Evolutionary conservation across 2,113 vertebrate genomes (phyloP).

Genomic region (Bubalus kerabau): DNA sequence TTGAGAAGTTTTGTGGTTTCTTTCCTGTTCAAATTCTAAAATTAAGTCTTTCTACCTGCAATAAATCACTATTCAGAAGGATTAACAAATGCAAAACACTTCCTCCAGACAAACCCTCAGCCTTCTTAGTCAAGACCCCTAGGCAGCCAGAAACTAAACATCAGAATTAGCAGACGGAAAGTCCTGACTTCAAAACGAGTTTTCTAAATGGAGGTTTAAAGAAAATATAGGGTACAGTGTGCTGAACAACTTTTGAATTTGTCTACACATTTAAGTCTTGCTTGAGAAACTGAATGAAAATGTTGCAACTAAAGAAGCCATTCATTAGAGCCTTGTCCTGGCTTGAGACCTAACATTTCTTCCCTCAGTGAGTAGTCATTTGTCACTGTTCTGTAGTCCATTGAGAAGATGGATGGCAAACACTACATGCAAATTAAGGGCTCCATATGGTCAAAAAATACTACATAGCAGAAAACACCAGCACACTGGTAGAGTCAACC

Average conservation of each 20-base stretch:
- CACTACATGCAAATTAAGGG: constrained; percentile 32
- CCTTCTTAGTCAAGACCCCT: neutral
- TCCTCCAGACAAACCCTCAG: neutral
- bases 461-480: constrained; percentile 48
- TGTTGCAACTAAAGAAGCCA: neutral
- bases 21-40: neutral
- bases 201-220: neutral
- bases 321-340: neutral
- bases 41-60: neutral
- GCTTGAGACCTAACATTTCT: constrained; percentile 5
- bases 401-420: constrained; percentile 34
- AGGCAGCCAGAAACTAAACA: neutral
- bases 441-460: constrained; percentile 54
- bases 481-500: constrained; percentile 45
- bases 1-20: neutral
- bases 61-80: neutral
- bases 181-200: neutral
- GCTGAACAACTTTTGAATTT: neutral
- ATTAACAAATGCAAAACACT: neutral
- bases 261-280: neutral
- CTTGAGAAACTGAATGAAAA: constrained; percentile 9
- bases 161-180: neutral
- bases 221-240: neutral
- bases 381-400: neutral
- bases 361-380: neutral